These are phyloP conservation scores for Drosophila affinis DNA, from an alignment of 2,888 invertebrate genomes.

Conservation along the genomic window DNA sequence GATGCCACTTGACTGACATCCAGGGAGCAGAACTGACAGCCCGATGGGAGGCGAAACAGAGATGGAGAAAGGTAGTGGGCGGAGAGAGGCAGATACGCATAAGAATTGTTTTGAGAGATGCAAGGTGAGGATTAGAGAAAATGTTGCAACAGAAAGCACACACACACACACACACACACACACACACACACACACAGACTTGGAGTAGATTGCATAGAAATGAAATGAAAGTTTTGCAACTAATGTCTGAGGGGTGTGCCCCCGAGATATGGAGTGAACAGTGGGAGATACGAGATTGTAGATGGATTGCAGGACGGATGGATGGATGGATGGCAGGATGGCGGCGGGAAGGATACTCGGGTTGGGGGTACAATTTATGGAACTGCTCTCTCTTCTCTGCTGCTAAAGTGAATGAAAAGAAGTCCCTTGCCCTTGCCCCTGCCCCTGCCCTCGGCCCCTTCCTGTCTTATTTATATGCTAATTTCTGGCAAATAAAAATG, in stretches of 20 bases:
- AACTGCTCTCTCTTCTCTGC: conserved; percentile 11
- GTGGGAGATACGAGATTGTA: background rate
- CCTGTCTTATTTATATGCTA: conserved; percentile 6
- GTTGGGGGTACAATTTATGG: conserved; percentile 26
- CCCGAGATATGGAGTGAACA: conserved; percentile 24
- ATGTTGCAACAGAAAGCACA: conserved; percentile 33
- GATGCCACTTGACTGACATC: conserved; percentile 75
- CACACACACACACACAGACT: background rate
- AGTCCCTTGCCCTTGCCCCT: background rate
- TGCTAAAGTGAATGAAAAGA: conserved; percentile 28
- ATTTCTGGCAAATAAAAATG: conserved; percentile 1
- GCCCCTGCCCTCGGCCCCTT: background rate
- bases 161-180: background rate
- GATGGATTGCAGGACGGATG: background rate
- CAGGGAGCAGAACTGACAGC: conserved; percentile 50
- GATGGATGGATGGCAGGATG: background rate
- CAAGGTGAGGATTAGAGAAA: conserved; percentile 74
- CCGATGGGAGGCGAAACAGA: conserved; percentile 23
- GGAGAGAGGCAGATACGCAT: conserved; percentile 47
- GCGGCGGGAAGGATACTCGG: no score
- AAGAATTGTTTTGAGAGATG: conserved; percentile 73
- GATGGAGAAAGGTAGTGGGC: background rate
- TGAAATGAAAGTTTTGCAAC: conserved; percentile 64
- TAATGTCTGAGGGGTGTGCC: conserved; percentile 40
- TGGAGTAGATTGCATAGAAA: conserved; percentile 56